Base-by-base conservation (phyloP, 2,113 vertebrate species). In the Pardalotus punctatus region DNA sequence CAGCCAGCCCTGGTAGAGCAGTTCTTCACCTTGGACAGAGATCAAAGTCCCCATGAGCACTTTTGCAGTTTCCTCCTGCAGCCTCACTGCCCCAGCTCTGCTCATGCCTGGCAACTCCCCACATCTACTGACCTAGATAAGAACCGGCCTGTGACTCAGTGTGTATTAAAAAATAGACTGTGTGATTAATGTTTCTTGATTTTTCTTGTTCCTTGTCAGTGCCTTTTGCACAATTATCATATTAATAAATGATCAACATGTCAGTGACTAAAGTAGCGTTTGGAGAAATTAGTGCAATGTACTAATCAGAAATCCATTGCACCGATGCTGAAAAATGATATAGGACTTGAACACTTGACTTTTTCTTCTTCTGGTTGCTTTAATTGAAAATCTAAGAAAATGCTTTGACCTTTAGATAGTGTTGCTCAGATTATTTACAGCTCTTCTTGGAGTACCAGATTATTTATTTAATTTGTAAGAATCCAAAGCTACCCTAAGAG, bases 31-130 rank as follows among this genome's bases (percentile, higher is more conserved):
- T 60, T 2, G 42, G 50, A 15, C 1, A 45, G 45, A 48, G 23
- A 40, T 8, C n/a, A 22, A n/a, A 5, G 17, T 71, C 11, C 11
- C 5, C 38, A 22, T 0, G 1, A 21, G 9, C 1, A 4, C 3
- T 57, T 53, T 12, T 58, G n/a, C 16, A 11, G 51, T 18, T n/a
- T 35, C 3, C 11, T 81, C 8, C 42, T 80, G 6, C 42, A 61
- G 36, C 28, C 16, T 43, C 25, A 18, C 22, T 36, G 14, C 3
- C 36, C 13, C 18, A 6, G 15, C 28, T n/a, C 50, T 56, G 21
- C 45, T 2, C 28, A 4, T 40, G 8, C 28, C 47, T 58, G 42
- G 23, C 11, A 50, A 0, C 12, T 71, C 70, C 42, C 14, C 11
- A 0, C 7, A 10, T 66, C 62, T 25, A 1, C 4, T 77, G 60